A percentile compares a stretch with the other conserved stretches of the same genome.
Conservation (phyloP, 2,113 vertebrate genomes). For the Antigone vipio region DNA sequence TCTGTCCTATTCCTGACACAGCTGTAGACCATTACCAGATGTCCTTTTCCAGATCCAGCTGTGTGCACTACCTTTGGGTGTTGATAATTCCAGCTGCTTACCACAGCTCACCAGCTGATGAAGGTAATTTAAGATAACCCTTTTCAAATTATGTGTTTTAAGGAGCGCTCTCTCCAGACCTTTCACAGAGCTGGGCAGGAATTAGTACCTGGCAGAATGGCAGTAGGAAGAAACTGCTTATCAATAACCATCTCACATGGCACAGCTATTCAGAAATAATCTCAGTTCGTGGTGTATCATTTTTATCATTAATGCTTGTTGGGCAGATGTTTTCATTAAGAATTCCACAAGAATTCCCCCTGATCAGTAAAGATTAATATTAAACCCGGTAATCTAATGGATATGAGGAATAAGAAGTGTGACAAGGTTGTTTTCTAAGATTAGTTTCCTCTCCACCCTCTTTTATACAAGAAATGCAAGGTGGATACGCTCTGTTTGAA, state of each 20-base stretch:
- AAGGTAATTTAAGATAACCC: neutral
- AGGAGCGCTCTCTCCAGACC: neutral
- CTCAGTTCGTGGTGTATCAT: neutral
- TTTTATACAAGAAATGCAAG: neutral
- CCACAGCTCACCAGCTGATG: neutral
- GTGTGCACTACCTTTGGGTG: neutral
- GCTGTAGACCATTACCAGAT: neutral
- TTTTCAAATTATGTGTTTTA: neutral
- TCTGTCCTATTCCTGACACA: neutral
- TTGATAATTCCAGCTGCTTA: neutral
- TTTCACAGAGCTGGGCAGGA: neutral
- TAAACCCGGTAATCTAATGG: neutral
- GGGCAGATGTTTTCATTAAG: neutral
- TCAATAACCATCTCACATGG: neutral
- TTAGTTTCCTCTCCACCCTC: neutral
- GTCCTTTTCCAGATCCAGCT: neutral
- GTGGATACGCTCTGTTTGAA: neutral
- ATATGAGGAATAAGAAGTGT: neutral
- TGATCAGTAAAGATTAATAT: neutral
- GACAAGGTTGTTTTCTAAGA: neutral
- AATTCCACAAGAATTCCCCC: neutral
- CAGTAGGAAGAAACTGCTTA: neutral
- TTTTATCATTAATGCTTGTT: neutral
- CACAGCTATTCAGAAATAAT: neutral
- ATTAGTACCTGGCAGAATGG: neutral